Conservation (phyloP, 2,888 invertebrate genomes). For the Griposia aprilina region DNA sequence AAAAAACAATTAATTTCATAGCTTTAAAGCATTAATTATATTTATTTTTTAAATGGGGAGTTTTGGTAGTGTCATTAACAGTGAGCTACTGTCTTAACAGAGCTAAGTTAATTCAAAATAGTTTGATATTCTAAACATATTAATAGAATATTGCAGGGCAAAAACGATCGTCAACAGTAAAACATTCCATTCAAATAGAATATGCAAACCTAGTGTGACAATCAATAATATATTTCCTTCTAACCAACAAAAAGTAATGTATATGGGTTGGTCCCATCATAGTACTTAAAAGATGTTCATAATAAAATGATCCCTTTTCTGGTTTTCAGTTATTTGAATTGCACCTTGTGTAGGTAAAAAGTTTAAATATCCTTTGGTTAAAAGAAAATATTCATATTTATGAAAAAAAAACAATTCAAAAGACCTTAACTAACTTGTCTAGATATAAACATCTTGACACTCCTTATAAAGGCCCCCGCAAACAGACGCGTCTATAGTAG, state of each 20-base stretch:
- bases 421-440: too few species aligned
- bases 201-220: not conserved
- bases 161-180: not conserved
- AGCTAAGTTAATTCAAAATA: not conserved
- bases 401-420: not conserved
- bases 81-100: not conserved
- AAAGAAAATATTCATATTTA: not conserved
- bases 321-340: not conserved
- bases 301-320: not conserved
- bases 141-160: not conserved
- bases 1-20: too few species aligned
- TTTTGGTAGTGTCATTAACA: not conserved
- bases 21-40: not conserved
- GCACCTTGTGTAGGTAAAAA: not conserved
- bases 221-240: not conserved
- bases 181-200: not conserved
- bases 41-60: not conserved
- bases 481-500: too few species aligned
- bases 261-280: not conserved
- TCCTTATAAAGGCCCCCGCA: not conserved
- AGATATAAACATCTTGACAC: not conserved
- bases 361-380: not conserved
- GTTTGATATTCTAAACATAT: not conserved
- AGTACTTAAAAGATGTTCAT: not conserved
- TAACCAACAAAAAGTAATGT: not conserved